Evolutionary conservation across 2,888 invertebrate species (phyloP).

Genomic region (Ctenicera cuprea): DNA sequence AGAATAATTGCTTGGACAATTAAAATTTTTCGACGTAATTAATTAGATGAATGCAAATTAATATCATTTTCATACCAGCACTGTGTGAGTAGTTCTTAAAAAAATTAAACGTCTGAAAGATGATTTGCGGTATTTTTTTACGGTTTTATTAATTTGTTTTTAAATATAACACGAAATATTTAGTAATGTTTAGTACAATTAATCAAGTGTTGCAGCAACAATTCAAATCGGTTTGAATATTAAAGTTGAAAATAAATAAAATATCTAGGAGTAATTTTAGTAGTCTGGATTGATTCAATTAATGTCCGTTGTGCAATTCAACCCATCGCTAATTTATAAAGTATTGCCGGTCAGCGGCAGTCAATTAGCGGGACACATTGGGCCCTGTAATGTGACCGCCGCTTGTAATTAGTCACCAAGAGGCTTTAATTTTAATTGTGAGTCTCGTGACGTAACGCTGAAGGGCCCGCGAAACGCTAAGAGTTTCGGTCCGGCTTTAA

Average conservation of each 20-base stretch:
- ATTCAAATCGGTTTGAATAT: too few species aligned
- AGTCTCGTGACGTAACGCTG: slow-evolving; percentile 43
- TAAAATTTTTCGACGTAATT: not conserved
- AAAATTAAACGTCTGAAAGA: too few species aligned
- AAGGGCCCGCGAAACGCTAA: slow-evolving; percentile 52
- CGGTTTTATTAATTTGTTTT: too few species aligned
- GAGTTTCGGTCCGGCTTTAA: slow-evolving; percentile 64
- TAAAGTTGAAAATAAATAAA: too few species aligned
- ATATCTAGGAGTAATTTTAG: too few species aligned
- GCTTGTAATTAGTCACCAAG: slow-evolving; percentile 53
- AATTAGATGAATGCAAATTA: slow-evolving; percentile 2
- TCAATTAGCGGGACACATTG: slow-evolving; percentile 48
- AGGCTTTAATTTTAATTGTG: slow-evolving; percentile 54
- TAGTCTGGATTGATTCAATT: too few species aligned
- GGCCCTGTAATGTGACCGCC: slow-evolving; percentile 49
- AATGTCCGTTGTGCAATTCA: slow-evolving; percentile 2
- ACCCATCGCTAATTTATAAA: slow-evolving; percentile 42
- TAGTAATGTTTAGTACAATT: too few species aligned
- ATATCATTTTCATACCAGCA: not conserved
- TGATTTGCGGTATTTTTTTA: too few species aligned
- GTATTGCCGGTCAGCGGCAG: slow-evolving; percentile 44
- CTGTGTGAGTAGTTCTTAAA: too few species aligned
- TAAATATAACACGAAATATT: too few species aligned
- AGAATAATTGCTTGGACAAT: not conserved
- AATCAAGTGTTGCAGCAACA: too few species aligned